These are phyloP conservation scores for Antheraea pernyi DNA, from an alignment of 1,140 invertebrate species.

Conservation along the genomic window DNA sequence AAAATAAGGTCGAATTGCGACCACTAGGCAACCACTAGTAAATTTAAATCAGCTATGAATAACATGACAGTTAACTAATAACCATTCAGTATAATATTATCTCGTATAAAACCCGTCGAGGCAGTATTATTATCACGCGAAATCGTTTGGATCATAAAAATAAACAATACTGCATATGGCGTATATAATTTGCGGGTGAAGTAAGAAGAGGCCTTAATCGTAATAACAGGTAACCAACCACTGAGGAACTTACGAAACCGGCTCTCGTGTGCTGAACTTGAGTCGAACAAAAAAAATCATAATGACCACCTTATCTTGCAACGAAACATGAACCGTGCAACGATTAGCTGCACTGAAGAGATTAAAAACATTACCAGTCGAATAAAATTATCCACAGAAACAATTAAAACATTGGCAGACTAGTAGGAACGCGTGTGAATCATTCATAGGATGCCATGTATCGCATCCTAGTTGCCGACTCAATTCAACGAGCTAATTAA, in stretches of 20 bases:
- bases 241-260: conserved; percentile 48
- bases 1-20: no score
- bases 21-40: no score
- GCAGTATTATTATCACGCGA: neutral
- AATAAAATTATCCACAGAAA: conserved; percentile 23
- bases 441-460: conserved; percentile 52
- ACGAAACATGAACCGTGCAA: conserved; percentile 12
- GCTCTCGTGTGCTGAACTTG: conserved; percentile 49
- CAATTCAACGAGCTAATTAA: conserved; percentile 68
- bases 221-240: conserved; percentile 50
- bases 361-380: conserved; percentile 6
- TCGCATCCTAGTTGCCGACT: conserved; percentile 59
- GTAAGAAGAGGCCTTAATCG: conserved; percentile 37
- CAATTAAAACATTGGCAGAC: conserved; percentile 26
- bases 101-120: neutral
- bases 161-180: neutral
- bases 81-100: no score
- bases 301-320: conserved; percentile 8
- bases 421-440: conserved; percentile 38
- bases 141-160: neutral
- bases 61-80: no score
- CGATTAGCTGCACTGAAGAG: neutral
- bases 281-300: conserved; percentile 27
- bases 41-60: no score
- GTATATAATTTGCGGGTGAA: conserved; percentile 30